A percentile compares a stretch with the other conserved stretches of the same genome.
Conservation (phyloP, 2,888 invertebrate species). For the Megamerina dolium region DNA sequence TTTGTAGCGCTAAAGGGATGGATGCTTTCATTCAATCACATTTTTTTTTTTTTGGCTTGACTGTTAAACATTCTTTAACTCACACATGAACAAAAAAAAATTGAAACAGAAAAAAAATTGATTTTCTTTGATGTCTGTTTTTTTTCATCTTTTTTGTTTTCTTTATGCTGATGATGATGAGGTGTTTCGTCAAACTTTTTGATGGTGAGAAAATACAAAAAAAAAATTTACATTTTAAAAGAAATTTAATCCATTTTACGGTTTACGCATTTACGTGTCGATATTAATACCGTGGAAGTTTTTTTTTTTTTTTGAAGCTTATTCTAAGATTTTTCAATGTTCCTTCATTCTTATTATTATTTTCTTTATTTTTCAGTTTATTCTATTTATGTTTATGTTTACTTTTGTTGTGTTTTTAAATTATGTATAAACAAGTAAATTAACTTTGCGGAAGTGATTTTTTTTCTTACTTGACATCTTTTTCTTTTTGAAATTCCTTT, state of each 20-base stretch:
- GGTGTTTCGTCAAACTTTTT: too few relatives aligned
- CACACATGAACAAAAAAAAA: background rate
- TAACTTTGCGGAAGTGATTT: constrained; percentile 27
- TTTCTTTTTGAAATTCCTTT: too few relatives aligned
- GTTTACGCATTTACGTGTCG: constrained; percentile 17
- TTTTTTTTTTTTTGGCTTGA: too few relatives aligned
- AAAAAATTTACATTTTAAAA: constrained; percentile 44
- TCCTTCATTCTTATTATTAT: too few relatives aligned
- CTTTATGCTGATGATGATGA: too few relatives aligned
- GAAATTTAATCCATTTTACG: constrained; percentile 41
- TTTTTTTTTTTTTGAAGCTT: background rate
- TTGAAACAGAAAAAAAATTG: constrained; percentile 19
- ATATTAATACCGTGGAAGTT: background rate
- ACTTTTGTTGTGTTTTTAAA: constrained; percentile 25
- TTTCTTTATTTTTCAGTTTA: background rate
- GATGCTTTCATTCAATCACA: too few relatives aligned
- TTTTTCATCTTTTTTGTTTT: constrained; percentile 11
- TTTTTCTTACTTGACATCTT: background rate
- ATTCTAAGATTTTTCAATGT: background rate
- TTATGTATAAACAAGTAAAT: constrained; percentile 39
- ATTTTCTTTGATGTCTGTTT: constrained; percentile 35
- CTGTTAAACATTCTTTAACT: too few relatives aligned
- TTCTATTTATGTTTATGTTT: background rate
- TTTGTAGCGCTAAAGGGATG: too few relatives aligned
- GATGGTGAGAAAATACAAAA: too few relatives aligned